Evolutionary conservation across 2,113 vertebrate genomes (phyloP).

Genomic region (Corydoras maculifer): DNA sequence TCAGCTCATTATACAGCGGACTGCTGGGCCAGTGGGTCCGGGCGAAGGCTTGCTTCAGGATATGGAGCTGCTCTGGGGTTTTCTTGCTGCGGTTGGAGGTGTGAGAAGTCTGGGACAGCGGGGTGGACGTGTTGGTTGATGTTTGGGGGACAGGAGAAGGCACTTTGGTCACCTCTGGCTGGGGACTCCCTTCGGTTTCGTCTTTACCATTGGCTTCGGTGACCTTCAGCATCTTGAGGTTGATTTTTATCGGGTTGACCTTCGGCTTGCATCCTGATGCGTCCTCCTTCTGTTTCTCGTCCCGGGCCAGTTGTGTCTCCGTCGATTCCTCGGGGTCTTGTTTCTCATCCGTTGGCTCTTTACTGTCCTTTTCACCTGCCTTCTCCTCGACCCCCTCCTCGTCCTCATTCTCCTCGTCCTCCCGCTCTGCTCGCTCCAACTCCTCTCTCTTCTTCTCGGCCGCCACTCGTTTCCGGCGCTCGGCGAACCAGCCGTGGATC

Average conservation of each 20-base stretch:
- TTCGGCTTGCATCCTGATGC: slow-evolving; percentile 67
- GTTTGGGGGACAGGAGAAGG: slow-evolving; percentile 37
- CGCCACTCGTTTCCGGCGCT: slow-evolving; percentile 73
- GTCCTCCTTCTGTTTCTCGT: slow-evolving; percentile 70
- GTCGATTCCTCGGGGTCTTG: slow-evolving; percentile 44
- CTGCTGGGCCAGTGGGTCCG: slow-evolving; percentile 90
- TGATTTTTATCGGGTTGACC: slow-evolving; percentile 96
- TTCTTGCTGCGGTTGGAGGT: slow-evolving; percentile 77
- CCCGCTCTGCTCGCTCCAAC: slow-evolving; percentile 56
- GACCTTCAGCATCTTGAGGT: slow-evolving; percentile 91
- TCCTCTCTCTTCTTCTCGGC: slow-evolving; percentile 74
- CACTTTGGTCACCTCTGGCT: slow-evolving; percentile 51
- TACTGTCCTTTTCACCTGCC: slow-evolving; percentile 42
- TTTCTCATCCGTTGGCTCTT: slow-evolving; percentile 33
- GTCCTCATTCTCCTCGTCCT: slow-evolving; percentile 50
- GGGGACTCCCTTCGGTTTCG: slow-evolving; percentile 46
- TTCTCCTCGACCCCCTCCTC: slow-evolving; percentile 54
- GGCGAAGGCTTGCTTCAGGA: slow-evolving; percentile 86
- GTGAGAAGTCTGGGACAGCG: slow-evolving; percentile 51
- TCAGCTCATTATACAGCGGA: slow-evolving; percentile 82
- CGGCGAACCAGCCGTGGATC: slow-evolving; percentile 93
- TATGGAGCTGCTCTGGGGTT: slow-evolving; percentile 84
- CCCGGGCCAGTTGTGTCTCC: slow-evolving; percentile 49
- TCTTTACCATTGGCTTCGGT: slow-evolving; percentile 79
- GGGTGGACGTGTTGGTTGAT: slow-evolving; percentile 30